Evolutionary conservation across 2,113 vertebrate genomes (phyloP).

Genomic region (Triplophysa dalaica): DNA sequence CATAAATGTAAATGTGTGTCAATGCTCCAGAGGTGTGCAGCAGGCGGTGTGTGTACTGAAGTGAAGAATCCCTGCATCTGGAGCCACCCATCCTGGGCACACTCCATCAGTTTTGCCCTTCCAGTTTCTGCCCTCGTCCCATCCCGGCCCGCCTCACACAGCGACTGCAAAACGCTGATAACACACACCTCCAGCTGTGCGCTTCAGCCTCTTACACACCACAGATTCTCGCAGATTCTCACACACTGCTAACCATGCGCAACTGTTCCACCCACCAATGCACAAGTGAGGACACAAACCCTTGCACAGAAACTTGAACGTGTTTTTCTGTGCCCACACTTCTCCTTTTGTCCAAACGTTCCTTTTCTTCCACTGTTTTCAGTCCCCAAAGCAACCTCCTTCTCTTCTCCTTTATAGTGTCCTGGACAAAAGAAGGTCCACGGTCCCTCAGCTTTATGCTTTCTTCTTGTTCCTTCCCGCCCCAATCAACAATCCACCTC

Average conservation of each 20-base stretch:
- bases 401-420: constrained; percentile 39
- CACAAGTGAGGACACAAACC: constrained; percentile 3
- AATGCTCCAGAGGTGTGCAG: constrained; percentile 35
- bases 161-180: constrained; percentile 72
- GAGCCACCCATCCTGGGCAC: constrained; percentile 58
- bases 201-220: constrained; percentile 49
- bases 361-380: constrained; percentile 29
- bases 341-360: constrained; percentile 22
- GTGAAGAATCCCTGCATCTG: constrained; percentile 48
- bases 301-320: constrained; percentile 50
- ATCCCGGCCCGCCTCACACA: constrained; percentile 49
- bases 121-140: constrained; percentile 43
- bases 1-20: constrained; percentile 39
- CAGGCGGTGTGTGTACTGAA: constrained; percentile 47
- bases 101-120: constrained; percentile 54
- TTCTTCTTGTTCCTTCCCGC: constrained; percentile 62
- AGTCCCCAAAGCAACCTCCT: constrained; percentile 48
- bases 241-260: constrained; percentile 54
- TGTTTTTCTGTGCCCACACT: constrained; percentile 51
- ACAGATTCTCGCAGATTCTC: constrained; percentile 59
- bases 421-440: constrained; percentile 56
- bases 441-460: constrained; percentile 59
- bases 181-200: constrained; percentile 63
- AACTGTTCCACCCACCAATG: constrained; percentile 27
- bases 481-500: constrained; percentile 49